phyloP scores from a whole-genome alignment of 2,113 vertebrate species.

The Rhizomys pruinosus region DNA sequence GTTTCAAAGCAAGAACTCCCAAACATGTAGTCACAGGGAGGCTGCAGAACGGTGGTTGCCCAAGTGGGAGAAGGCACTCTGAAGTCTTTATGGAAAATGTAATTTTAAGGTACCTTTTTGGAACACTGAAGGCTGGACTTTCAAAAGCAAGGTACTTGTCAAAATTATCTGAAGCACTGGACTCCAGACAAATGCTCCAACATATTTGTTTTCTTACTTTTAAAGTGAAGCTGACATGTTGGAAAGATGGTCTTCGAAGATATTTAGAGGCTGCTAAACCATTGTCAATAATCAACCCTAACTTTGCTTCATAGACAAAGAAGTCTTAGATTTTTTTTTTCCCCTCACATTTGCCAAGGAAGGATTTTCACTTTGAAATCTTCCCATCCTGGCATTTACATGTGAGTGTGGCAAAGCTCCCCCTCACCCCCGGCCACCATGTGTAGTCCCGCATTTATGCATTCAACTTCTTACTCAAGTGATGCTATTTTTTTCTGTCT shows the following conservation, averaged over 20 bases:
- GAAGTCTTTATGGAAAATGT: not conserved
- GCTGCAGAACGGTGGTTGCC: not conserved
- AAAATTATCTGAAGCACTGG: conserved; percentile 84
- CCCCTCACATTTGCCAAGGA: conserved; percentile 81
- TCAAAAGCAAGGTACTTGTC: conserved; percentile 86
- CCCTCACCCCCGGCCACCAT: conserved; percentile 83
- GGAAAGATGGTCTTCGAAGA: conserved; percentile 83
- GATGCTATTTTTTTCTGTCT: conserved; percentile 91
- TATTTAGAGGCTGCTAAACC: conserved; percentile 84
- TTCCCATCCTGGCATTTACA: conserved; percentile 80
- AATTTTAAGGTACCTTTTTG: conserved; percentile 74
- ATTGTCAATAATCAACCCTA: conserved; percentile 86
- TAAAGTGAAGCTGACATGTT: conserved; percentile 86
- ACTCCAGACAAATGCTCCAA: conserved; percentile 84
- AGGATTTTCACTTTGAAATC: conserved; percentile 82
- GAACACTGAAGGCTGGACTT: conserved; percentile 79
- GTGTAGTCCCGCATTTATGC: conserved; percentile 89
- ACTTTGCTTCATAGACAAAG: conserved; percentile 80
- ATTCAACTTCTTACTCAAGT: conserved; percentile 92
- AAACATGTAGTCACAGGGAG: not conserved
- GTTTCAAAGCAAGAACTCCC: not conserved
- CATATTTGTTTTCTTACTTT: conserved; percentile 88
- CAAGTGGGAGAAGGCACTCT: not conserved
- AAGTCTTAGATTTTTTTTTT: conserved; percentile 68
- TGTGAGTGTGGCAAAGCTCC: conserved; percentile 83